Percentiles rank a stretch among this genome's conserved stretches.
phyloP scores from a whole-genome alignment of 2,113 vertebrate species.

The Callospermophilus lateralis region DNA sequence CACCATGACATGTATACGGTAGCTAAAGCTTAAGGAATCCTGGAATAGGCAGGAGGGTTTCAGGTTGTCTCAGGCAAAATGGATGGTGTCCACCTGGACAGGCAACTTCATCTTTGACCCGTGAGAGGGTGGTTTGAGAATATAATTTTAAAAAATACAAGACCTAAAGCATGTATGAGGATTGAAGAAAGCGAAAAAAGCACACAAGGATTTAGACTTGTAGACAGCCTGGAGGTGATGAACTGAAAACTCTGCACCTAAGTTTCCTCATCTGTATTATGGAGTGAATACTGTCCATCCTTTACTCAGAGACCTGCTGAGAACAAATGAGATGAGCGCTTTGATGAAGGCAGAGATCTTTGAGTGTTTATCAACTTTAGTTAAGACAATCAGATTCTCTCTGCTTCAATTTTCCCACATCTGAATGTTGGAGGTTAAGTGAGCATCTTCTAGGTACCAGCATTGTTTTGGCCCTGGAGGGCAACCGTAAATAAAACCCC shows the following conservation, averaged over 20 bases:
- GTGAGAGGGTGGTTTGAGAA: neutral
- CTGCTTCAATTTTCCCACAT: neutral
- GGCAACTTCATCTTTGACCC: neutral
- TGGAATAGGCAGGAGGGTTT: neutral
- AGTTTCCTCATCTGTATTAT: neutral
- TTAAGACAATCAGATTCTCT: neutral
- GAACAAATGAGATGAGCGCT: neutral
- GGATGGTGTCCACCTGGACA: neutral
- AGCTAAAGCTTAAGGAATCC: neutral
- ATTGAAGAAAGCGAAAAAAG: neutral
- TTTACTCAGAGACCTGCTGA: neutral
- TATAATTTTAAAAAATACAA: neutral
- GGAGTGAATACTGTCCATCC: neutral
- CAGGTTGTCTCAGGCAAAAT: neutral
- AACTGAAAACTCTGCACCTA: neutral
- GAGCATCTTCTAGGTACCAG: neutral
- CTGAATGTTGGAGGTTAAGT: neutral
- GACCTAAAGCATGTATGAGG: neutral
- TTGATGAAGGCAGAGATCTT: neutral
- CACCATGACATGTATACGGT: neutral
- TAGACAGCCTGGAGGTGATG: neutral
- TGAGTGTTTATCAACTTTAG: neutral
- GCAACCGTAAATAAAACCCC: neutral
- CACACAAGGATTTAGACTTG: neutral
- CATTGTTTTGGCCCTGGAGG: neutral